A percentile compares a stretch with the other conserved stretches of the same genome.
These are phyloP conservation scores for Rhinolophus sinicus DNA, from an alignment of 2,113 vertebrate species.

Conservation along the genomic window DNA sequence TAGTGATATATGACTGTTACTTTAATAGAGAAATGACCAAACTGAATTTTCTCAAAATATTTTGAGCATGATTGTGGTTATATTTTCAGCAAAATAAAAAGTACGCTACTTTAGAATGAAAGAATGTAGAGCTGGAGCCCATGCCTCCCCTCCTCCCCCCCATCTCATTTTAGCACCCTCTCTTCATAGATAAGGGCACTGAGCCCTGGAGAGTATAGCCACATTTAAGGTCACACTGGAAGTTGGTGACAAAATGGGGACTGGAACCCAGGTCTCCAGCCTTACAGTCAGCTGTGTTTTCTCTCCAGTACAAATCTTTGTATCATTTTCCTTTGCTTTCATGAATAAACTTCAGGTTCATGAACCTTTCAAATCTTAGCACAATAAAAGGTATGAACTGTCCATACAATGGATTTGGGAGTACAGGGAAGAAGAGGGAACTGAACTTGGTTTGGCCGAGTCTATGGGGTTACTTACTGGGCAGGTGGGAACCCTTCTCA, in stretches of 20 bases:
- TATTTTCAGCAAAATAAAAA: constrained; percentile 22
- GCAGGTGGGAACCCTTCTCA: background rate
- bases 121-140: background rate
- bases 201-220: background rate
- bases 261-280: background rate
- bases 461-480: background rate
- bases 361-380: background rate
- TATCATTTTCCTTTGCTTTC: background rate
- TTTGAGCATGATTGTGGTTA: background rate
- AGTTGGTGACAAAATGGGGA: background rate
- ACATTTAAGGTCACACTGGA: background rate
- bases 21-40: constrained; percentile 36
- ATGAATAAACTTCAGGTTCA: background rate
- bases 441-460: background rate
- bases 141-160: fast-evolving
- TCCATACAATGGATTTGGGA: background rate
- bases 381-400: background rate
- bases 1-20: background rate
- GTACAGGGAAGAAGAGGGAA: background rate
- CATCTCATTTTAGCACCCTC: background rate
- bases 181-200: background rate
- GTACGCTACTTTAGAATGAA: background rate
- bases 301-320: background rate
- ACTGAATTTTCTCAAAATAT: background rate
- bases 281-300: background rate